Evolutionary conservation across 2,797 vertebrate species (phyloP), one percentile per base, ranked within the genome.

Genomic region (Leuciscus waleckii): DNA sequence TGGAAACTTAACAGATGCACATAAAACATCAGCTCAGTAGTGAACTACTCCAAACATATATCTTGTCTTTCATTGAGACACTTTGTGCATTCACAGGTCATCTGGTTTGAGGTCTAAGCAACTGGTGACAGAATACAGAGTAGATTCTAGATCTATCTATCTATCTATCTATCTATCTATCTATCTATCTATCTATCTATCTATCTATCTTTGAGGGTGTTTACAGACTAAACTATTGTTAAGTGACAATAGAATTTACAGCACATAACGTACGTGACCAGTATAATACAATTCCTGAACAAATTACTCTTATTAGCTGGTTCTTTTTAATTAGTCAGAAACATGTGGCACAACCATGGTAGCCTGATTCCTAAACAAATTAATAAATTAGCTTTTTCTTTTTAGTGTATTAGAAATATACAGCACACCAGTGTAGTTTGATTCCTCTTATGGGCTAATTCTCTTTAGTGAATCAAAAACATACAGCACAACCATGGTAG

Each of bases 171-270:
- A 43, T 43, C 9, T 0, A 43, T 43, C 9, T 0, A 43, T 46
- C 11, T 4, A 46, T 14, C 11, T 4, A 37, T 67, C 2, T 23
- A 37, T 39, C 2, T 0, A 46, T 46, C 10, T 0, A 46, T 43
- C 9, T 2, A 43, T 43, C 9, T 0, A 46, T 46, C 9, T 85
- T 79, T 67, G 11, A 41, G 56, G 21, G 51, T 63, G 26, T 73
- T 58, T 58, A 49, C 43, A 80, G 54, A 49, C 16, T 79, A 29
- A 71, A 37, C 68, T 73, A 65, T 79, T 85, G 77, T 80, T 80
- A 84, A 46, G 49, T 56, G 46, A 56, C 51, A 79, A 79, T 70
- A 16, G 37, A 63, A 79, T 29, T 79, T 43, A 21, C 76, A 21
- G 56, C 16, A 43, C 37, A 79, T 19, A 43, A 41, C n/a, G 26